These are phyloP conservation scores for Lipotes vexillifer DNA, from an alignment of 2,113 vertebrate genomes.

Conservation along the genomic window DNA sequence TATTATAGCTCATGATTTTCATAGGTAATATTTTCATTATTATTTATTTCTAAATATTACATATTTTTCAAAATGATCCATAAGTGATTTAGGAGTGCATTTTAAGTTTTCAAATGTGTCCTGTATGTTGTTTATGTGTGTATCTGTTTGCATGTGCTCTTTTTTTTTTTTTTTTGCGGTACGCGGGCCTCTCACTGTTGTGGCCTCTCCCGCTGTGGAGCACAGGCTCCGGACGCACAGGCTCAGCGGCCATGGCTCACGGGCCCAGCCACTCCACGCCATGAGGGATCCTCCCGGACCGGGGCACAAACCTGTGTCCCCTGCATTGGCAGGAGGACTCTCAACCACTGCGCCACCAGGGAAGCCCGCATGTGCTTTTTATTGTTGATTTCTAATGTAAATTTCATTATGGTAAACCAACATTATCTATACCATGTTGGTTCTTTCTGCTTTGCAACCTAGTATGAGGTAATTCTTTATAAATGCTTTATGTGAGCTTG, in stretches of 20 bases:
- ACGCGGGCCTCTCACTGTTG: no score
- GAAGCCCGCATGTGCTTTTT: background rate
- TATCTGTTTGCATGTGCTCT: background rate
- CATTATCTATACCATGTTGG: background rate
- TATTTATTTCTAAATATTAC: background rate
- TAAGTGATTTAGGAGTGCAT: background rate
- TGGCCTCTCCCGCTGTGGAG: no score
- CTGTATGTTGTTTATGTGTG: background rate
- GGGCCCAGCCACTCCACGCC: no score
- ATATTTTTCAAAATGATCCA: background rate
- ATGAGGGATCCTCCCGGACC: no score
- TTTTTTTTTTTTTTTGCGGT: background rate
- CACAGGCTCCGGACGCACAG: no score
- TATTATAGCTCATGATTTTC: background rate
- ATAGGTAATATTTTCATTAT: background rate
- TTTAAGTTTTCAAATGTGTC: background rate
- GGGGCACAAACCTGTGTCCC: no score
- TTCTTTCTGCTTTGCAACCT: background rate
- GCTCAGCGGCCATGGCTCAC: no score
- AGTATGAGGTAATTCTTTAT: background rate
- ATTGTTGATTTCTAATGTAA: conserved; percentile 11
- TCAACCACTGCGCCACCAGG: no score
- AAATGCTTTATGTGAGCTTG: background rate
- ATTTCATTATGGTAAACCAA: background rate
- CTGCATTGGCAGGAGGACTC: no score